Base-by-base conservation (phyloP, 2,888 invertebrate species). In the Monoplex corrugatus region DNA sequence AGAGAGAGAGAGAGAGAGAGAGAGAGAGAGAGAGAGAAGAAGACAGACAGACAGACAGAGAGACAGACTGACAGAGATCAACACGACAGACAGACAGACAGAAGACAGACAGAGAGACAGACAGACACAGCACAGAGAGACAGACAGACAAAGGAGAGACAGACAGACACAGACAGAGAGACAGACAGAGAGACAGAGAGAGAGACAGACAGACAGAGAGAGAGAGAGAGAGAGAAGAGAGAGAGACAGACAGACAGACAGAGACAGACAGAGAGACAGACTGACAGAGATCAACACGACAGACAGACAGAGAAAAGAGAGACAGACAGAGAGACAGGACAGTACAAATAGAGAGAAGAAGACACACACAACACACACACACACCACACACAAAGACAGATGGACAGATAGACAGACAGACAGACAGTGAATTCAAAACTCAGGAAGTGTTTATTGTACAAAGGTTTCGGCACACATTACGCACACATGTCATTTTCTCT, bases 1-100 rank as follows among this genome's bases (percentile, higher is more conserved):
- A 45, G 43, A 45, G 83, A 83, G 83, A 83, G 83, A 83, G 83
- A 83, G 83, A 83, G 83, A 83, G 83, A 83, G 43, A 43, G 43
- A 43, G 43, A 83, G 19, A 40, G 43, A 40, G 2, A 40, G 83
- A 40, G 2, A 40, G 83, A 83, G 40, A 50, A 19, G 19, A 19
- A 50, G 50, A 50, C 13, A 50, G 50, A 50, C 13, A 50, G 50
- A 50, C 13, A 50, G 50, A 50, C 13, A 50, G 50, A 68, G 23
- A 68, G 19, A 83, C 28, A 83, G 83, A 83, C 8, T 43, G 43
- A 40, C 8, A 85, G 85, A 85, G 50, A 85, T 40, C 38, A n/a
- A n/a, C n/a, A n/a, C n/a, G n/a, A n/a, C n/a, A n/a, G n/a, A n/a
- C n/a, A n/a, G n/a, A n/a, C n/a, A n/a, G n/a, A n/a, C n/a, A n/a